A percentile compares a stretch with the other conserved stretches of the same genome.
phyloP scores from a whole-genome alignment of 2,797 vertebrate genomes.

The Fringilla coelebs region DNA sequence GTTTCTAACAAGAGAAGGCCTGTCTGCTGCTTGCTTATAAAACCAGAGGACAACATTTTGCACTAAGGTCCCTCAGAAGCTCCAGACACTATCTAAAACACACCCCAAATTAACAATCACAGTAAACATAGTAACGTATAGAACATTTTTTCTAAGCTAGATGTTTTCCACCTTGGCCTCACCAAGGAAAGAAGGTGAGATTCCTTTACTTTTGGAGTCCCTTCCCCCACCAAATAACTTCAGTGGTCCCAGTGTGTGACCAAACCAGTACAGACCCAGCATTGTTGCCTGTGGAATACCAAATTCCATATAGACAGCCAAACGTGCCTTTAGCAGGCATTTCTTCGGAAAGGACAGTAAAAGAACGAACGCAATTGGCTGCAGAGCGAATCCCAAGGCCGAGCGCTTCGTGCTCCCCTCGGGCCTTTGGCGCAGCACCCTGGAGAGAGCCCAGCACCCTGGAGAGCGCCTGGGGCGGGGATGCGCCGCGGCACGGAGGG shows the following conservation, averaged over 20 bases:
- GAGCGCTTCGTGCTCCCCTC: rapidly evolving
- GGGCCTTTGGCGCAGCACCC: background rate
- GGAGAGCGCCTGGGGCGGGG: background rate
- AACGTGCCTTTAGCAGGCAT: rapidly evolving
- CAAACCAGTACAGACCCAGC: rapidly evolving
- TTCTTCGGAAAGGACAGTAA: too few species aligned
- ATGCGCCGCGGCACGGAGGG: rapidly evolving
- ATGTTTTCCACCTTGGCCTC: background rate
- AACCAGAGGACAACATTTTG: background rate
- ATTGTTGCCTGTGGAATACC: rapidly evolving
- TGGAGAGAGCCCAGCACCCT: background rate
- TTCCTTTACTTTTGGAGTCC: background rate
- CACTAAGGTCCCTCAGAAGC: background rate
- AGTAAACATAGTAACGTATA: background rate
- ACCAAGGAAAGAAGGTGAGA: background rate
- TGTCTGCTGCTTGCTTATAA: background rate
- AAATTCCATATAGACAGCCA: background rate
- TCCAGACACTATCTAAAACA: background rate
- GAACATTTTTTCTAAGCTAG: background rate
- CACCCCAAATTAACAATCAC: background rate
- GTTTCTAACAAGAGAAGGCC: background rate
- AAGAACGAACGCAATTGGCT: rapidly evolving
- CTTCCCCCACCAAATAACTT: background rate
- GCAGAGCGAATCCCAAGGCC: rapidly evolving
- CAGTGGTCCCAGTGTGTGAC: too few species aligned